phyloP scores from a whole-genome alignment of 2,113 vertebrate genomes.

The Cyprinodon tularosa region DNA sequence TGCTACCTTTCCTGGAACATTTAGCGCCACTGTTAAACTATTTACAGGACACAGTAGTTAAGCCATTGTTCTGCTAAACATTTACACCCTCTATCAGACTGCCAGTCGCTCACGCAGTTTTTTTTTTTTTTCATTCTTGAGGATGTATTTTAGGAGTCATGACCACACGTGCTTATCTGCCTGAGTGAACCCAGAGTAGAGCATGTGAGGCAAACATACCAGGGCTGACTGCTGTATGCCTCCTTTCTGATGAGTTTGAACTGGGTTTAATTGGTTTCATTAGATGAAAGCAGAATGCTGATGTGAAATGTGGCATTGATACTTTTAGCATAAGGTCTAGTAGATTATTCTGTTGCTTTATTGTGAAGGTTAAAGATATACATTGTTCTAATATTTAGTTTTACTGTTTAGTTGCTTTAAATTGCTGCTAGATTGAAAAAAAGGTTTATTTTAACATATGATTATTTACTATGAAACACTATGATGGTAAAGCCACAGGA shows the following conservation, averaged over 20 bases:
- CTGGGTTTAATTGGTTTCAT: constrained; percentile 31
- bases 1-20: constrained; percentile 47
- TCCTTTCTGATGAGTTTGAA: constrained; percentile 48
- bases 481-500: background rate
- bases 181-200: constrained; percentile 66
- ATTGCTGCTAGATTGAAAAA: constrained; percentile 20
- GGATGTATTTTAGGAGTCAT: constrained; percentile 79
- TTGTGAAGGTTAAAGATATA: constrained; percentile 4
- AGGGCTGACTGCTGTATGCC: constrained; percentile 59
- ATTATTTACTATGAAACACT: background rate
- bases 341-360: constrained; percentile 2
- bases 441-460: constrained; percentile 19
- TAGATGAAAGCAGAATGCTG: background rate
- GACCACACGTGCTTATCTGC: constrained; percentile 74
- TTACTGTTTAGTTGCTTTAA: constrained; percentile 3
- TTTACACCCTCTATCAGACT: constrained; percentile 54
- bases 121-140: constrained; percentile 67
- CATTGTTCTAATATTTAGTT: constrained; percentile 3
- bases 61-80: constrained; percentile 68
- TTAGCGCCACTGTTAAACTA: constrained; percentile 39
- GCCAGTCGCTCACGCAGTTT: constrained; percentile 60
- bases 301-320: constrained; percentile 21
- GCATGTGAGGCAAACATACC: constrained; percentile 71
- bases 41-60: constrained; percentile 59
- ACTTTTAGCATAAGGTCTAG: constrained; percentile 10